Evolutionary conservation across 1,140 invertebrate species (phyloP).

Genomic region (Leptestheria dahalacensis): DNA sequence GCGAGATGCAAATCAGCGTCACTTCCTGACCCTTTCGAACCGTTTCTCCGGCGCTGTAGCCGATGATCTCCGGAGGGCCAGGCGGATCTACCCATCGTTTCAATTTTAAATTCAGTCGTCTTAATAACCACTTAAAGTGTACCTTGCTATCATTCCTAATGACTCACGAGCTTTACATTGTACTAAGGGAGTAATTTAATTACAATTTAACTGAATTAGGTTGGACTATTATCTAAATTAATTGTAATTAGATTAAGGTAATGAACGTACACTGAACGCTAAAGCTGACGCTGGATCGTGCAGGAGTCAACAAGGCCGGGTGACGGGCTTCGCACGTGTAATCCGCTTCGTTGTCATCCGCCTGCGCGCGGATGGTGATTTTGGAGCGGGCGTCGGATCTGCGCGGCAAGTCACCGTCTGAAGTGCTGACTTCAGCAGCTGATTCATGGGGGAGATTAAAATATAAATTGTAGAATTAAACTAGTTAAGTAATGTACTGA

Average conservation of each 20-base stretch:
- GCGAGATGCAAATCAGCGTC: conserved; percentile 72
- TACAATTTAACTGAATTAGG: background rate
- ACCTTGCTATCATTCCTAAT: too few species aligned
- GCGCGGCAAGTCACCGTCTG: conserved; percentile 28
- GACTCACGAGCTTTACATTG: too few species aligned
- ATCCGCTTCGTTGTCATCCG: conserved; percentile 73
- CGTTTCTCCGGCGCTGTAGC: conserved; percentile 72
- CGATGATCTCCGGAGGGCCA: conserved; percentile 78
- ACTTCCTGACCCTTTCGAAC: conserved; percentile 75
- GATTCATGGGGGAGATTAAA: conserved; percentile 20
- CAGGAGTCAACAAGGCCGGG: conserved; percentile 58
- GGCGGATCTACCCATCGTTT: conserved; percentile 75
- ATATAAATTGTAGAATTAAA: too few species aligned
- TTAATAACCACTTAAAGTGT: too few species aligned
- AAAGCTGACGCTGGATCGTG: conserved; percentile 64
- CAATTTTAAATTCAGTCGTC: too few species aligned
- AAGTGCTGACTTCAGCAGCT: conserved; percentile 41
- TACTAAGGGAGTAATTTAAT: background rate
- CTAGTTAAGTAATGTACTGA: too few species aligned
- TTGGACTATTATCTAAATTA: too few species aligned
- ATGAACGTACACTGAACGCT: conserved; percentile 81
- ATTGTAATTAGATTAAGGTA: background rate
- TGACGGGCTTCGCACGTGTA: conserved; percentile 83
- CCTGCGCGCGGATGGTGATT: conserved; percentile 55
- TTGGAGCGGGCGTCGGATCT: conserved; percentile 33